phyloP scores from a whole-genome alignment of 2,113 vertebrate genomes.

The Pica pica region DNA sequence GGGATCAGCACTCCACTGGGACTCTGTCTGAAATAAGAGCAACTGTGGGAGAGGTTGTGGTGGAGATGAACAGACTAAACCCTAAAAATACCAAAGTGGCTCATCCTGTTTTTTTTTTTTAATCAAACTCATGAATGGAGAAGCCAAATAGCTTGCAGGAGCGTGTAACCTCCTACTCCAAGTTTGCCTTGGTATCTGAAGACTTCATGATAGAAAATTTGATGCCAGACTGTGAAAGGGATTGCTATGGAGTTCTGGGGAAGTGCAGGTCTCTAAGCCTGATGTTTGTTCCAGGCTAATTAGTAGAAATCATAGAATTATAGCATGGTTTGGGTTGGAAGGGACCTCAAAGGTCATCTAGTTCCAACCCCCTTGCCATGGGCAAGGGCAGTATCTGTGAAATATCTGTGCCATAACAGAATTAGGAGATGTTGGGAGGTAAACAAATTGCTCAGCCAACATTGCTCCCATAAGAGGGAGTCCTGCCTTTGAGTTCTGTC shows the following conservation, averaged over 20 bases:
- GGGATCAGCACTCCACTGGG: fast-evolving
- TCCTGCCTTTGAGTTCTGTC: neutral
- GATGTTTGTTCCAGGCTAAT: neutral
- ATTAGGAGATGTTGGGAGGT: neutral
- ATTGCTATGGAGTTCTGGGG: neutral
- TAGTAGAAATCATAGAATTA: neutral
- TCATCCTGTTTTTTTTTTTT: neutral
- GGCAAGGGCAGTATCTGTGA: neutral
- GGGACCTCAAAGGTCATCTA: neutral
- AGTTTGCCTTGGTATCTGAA: neutral
- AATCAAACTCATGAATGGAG: neutral
- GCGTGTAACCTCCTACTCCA: neutral
- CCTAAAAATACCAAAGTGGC: neutral
- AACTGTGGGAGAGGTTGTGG: neutral
- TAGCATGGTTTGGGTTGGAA: neutral
- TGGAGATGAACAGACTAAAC: neutral
- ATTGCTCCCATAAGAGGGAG: neutral
- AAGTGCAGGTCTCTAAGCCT: neutral
- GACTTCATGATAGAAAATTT: neutral
- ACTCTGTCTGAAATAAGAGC: neutral
- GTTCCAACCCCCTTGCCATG: neutral
- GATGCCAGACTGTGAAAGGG: neutral
- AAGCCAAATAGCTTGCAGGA: fast-evolving
- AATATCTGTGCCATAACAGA: neutral
- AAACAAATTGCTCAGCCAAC: neutral